Base-by-base conservation (phyloP, 2,797 vertebrate species). In the Melanotaenia parkinsoni region DNA sequence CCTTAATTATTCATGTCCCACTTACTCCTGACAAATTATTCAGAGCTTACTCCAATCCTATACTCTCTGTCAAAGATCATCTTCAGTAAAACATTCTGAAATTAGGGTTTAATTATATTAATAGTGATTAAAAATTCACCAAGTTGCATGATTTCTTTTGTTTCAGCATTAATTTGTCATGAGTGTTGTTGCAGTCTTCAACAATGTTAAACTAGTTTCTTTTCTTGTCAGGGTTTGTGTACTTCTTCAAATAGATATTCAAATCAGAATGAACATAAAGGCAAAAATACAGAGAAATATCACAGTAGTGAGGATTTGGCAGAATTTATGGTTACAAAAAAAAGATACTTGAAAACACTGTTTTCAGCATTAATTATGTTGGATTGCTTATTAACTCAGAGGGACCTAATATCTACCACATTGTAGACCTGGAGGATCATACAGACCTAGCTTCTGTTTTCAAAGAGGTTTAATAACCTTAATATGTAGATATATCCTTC, bases 1-100 rank as follows among this genome's bases (percentile, higher is more conserved):
- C 85, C 82, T 93, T 92, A 93, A 93, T 94, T 93, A 94, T 94
- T 93, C 92, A 94, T 93, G 92, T 91, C 88, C 89, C 91, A 90
- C 92, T 93, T 93, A 93, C 87, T 86, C 80, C 86, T 72, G 82
- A 91, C 92, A 91, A 91, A 93, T 91, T 91, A 91, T 92, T 92
- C 91, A 89, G 90, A 81, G 81, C 80, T 82, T 77, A 87, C 75
- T 81, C 76, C 64, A 62, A 85, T 80, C 80, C 77, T 74, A 84
- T 70, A 73, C 73, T 75, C 78, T 66, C 54, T 64, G 83, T 92
- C 87, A 88, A 77, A 69, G 80, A 79, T 69, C 33, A 81, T 80
- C 70, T 73, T 75, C 24, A 66, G 77, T 63, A 67, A n/a, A 77
- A 78, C 63, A 64, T 20, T 50, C 11, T 20, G 28, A 53, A 57